Evolutionary conservation across 1,140 invertebrate genomes (phyloP), one percentile per base, ranked within the genome.

Genomic region (Belonocnema kinseyi): DNA sequence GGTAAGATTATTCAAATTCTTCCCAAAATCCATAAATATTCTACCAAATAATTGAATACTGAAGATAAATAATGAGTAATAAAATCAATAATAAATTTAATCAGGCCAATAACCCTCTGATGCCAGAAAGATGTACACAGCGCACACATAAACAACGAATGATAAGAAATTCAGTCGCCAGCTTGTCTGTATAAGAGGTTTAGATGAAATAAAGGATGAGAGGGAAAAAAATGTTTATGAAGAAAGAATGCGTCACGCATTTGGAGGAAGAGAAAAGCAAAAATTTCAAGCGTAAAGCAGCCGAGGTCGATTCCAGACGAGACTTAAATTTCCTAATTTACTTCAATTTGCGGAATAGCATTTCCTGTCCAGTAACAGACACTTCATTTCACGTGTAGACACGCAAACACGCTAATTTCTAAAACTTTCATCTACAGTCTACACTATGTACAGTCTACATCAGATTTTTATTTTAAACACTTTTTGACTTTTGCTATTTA

Each of bases 341-440:
- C 85, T 83, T 87, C 86, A 87, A 88, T 88, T 88, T 88, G 86
- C 84, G 85, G 86, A 88, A 88, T 88, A 87, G 80, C 81, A 83
- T 88, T 88, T 88, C 87, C 87, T 85, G 82, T 74, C 21, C 58
- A 6, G 21, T 61, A 40, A 61, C 58, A 26, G 19, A 61, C 26
- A 33, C 16, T 66, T 33, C 61, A 14, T 33, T 66, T 46, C 26
- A 66, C n/a, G 16, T 66, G 33, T 66, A 16, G 33, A 66, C 33
- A 66, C 61, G 61, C 26, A 66, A 66, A 14, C n/a, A 14, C n/a
- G 33, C 40, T n/a, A 26, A 40, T 46, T 46, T n/a, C 26, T 12
- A 14, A 21, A 58, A 21, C 26, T 17, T 33, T 21, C 19, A 26
- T 58, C 26, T 21, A 58, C 19, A 26, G 13, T 58, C 26, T 21